These are phyloP conservation scores for Aplocera efformata DNA, from an alignment of 2,888 invertebrate genomes.

Conservation along the genomic window DNA sequence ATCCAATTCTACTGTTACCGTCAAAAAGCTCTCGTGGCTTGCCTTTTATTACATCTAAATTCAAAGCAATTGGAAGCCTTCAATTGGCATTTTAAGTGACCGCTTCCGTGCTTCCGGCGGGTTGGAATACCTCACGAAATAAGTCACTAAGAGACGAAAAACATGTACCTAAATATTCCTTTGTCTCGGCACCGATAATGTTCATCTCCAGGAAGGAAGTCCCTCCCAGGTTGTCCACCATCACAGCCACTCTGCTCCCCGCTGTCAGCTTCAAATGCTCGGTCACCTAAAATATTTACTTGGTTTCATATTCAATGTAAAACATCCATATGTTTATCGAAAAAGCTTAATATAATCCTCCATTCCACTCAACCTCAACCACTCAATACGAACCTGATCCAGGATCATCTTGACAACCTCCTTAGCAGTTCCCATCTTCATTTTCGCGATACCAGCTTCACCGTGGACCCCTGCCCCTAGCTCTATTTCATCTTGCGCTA, in stretches of 20 bases:
- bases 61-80: too few relatives aligned
- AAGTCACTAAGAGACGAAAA: too few relatives aligned
- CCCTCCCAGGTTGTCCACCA: conserved; percentile 90
- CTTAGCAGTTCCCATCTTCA: conserved; percentile 68
- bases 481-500: conserved; percentile 84
- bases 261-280: conserved; percentile 53
- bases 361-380: too few relatives aligned
- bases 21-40: too few relatives aligned
- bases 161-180: conserved; percentile 81
- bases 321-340: too few relatives aligned
- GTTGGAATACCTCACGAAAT: too few relatives aligned
- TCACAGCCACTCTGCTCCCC: conserved; percentile 77
- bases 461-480: conserved; percentile 80
- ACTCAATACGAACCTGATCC: conserved; percentile 58
- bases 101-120: too few relatives aligned
- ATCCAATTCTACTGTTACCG: too few relatives aligned
- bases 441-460: conserved; percentile 72
- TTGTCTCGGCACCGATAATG: conserved; percentile 84
- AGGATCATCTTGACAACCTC: conserved; percentile 71
- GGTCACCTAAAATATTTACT: conserved; percentile 41
- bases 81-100: too few relatives aligned
- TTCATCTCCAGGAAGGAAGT: conserved; percentile 88
- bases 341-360: too few relatives aligned
- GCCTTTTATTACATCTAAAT: background rate
- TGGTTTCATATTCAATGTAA: too few relatives aligned